A percentile compares a stretch with the other conserved stretches of the same genome.
Evolutionary conservation across 2,113 vertebrate genomes (phyloP).

Genomic region (Pedionomus torquatus): DNA sequence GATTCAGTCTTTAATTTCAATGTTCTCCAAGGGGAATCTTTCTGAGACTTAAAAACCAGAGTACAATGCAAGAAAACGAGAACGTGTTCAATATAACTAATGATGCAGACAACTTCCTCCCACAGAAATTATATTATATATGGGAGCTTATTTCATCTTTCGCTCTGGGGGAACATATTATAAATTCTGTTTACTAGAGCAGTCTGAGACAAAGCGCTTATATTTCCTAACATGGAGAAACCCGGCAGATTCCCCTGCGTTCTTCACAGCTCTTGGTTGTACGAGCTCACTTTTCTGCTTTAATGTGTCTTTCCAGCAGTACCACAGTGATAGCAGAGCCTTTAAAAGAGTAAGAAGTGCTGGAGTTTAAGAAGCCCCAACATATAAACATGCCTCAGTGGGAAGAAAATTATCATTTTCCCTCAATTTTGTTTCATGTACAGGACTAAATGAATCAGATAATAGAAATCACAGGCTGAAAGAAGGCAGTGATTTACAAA

Average conservation of each 20-base stretch:
- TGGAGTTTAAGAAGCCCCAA: not conserved
- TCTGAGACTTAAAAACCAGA: constrained; percentile 37
- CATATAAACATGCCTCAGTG: not conserved
- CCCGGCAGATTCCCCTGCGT: not conserved
- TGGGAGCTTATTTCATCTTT: constrained; percentile 40
- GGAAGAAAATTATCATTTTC: not conserved
- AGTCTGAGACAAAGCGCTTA: constrained; percentile 33
- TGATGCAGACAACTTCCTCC: constrained; percentile 47
- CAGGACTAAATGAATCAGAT: constrained; percentile 9
- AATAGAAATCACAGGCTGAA: constrained; percentile 9
- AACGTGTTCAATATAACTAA: constrained; percentile 10
- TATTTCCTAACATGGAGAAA: constrained; percentile 11
- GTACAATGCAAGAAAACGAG: constrained; percentile 6
- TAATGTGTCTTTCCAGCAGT: not conserved
- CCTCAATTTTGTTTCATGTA: not conserved
- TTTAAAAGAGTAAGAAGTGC: not conserved
- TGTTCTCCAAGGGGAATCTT: constrained; percentile 42
- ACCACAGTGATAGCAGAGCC: not conserved
- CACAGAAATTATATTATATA: constrained; percentile 32
- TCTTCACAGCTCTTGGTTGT: not conserved
- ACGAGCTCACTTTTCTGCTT: not conserved
- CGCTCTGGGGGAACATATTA: not conserved
- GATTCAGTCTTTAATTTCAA: constrained; percentile 39
- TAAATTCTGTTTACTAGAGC: constrained; percentile 51
- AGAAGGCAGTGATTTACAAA: not conserved